A percentile compares a stretch with the other conserved stretches of the same genome.
Evolutionary conservation across 2,113 vertebrate species (phyloP).

Genomic region (Egretta garzetta): DNA sequence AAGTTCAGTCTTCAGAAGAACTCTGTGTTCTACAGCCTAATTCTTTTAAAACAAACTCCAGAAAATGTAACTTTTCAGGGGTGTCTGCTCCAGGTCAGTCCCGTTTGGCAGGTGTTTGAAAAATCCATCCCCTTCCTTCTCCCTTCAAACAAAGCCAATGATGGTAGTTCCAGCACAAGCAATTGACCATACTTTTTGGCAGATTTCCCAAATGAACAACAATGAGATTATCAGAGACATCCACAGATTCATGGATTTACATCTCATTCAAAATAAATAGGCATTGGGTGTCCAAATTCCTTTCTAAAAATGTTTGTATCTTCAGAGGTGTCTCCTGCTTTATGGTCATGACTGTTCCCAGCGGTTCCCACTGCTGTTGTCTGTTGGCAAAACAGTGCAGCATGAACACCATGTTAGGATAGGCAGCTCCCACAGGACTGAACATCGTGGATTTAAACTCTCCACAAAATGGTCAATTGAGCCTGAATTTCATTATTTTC

Average conservation of each 20-base stretch:
- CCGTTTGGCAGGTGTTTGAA: not conserved
- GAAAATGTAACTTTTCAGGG: not conserved
- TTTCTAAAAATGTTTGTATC: not conserved
- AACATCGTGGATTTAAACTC: not conserved
- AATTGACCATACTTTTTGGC: not conserved
- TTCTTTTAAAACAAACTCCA: not conserved
- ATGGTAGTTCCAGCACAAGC: not conserved
- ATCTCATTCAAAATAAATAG: not conserved
- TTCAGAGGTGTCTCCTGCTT: not conserved
- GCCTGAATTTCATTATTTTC: not conserved
- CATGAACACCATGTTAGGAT: rapidly evolving
- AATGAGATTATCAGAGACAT: not conserved
- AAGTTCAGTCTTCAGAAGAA: not conserved
- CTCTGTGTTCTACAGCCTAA: not conserved
- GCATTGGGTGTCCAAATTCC: not conserved
- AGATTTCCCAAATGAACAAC: not conserved
- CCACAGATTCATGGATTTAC: not conserved
- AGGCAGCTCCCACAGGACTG: not conserved
- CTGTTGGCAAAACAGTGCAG: rapidly evolving
- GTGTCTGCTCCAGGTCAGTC: not conserved
- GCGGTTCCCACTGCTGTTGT: not conserved
- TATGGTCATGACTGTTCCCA: not conserved
- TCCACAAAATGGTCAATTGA: not conserved
- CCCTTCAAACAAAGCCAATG: not conserved
- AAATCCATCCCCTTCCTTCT: not conserved